phyloP scores from a whole-genome alignment of 2,888 invertebrate genomes.

The Dermolepida albohirtum region DNA sequence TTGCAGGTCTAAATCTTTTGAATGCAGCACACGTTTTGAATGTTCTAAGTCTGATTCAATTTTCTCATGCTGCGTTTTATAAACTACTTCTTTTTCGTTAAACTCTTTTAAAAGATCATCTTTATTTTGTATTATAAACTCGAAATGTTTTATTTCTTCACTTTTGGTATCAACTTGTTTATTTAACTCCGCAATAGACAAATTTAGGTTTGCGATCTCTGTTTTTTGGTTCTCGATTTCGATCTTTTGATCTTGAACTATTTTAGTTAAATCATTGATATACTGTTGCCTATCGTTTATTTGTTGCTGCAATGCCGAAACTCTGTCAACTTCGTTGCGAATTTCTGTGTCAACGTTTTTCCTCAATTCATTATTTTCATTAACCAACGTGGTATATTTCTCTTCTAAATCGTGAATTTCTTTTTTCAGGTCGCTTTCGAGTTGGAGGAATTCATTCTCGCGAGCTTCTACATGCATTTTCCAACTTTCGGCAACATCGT shows the following conservation, averaged over 20 bases:
- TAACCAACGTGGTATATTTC: conserved; percentile 60
- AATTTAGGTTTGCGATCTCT: conserved; percentile 34
- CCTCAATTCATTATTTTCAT: conserved; percentile 63
- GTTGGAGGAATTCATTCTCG: conserved; percentile 71
- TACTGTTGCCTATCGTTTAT: conserved; percentile 57
- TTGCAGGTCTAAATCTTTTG: conserved; percentile 6
- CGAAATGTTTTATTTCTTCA: conserved; percentile 11
- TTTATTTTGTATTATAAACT: not conserved
- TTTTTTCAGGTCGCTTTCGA: conserved; percentile 67
- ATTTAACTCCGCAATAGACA: conserved; percentile 25
- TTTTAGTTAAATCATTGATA: conserved; percentile 56
- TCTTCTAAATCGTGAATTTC: conserved; percentile 68
- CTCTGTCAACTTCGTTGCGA: conserved; percentile 60
- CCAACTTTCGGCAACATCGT: conserved; percentile 78
- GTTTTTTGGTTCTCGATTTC: conserved; percentile 49
- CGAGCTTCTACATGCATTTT: conserved; percentile 75
- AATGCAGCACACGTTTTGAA: conserved; percentile 2
- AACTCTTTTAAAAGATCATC: conserved; percentile 15
- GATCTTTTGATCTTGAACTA: conserved; percentile 54
- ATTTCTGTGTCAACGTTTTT: conserved; percentile 63
- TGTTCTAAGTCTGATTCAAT: conserved; percentile 22
- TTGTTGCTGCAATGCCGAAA: conserved; percentile 60
- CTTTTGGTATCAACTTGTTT: conserved; percentile 14
- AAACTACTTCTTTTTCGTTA: not conserved
- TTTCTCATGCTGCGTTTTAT: conserved; percentile 1